Evolutionary conservation across 2,888 invertebrate species (phyloP), one percentile per base, ranked within the genome.

Genomic region (Thecophora atra): DNA sequence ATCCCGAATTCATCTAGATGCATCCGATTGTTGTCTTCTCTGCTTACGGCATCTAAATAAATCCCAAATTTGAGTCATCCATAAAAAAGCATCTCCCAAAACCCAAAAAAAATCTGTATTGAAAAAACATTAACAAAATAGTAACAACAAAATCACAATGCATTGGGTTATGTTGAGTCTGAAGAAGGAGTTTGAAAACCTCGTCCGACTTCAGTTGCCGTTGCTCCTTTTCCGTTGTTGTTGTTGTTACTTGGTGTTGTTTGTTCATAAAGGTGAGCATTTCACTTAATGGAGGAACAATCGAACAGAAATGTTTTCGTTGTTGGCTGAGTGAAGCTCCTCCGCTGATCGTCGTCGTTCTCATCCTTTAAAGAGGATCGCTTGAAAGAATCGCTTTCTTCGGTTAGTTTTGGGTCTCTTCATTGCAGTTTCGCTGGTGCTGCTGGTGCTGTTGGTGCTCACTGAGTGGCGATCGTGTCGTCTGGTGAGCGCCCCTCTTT

Each of bases 401-500:
- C 24, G 47, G 21, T 21, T 26, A 19, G 21, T 3, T 21, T 30
- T 24, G 24, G 24, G 19, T 51, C 15, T 19, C n/a, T 15, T 62
- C 15, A 62, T 28, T 62, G 24, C 30, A 17, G 37, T 58, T 21
- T 37, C n/a, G 37, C 17, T 28, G 56, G 67, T 21, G 19, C 30
- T 17, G 11, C 30, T 15, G 44, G 64, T 56, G 37, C 51, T 66
- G 56, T 26, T 28, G 28, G 58, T 74, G 71, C 76, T 75, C 75
- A 74, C 76, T 76, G 79, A 79, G 80, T 81, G 81, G 80, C 81
- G 84, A 84, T 83, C 83, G 84, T 83, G 83, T 84, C 82, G 84
- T 80, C 79, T 82, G 81, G 82, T 80, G 83, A 84, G 83, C 83
- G 84, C 83, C 84, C 70, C 82, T 74, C 83, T 83, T 83, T 82